Conservation (phyloP, 2,113 vertebrate species). For the Marcusenius ussheri region DNA sequence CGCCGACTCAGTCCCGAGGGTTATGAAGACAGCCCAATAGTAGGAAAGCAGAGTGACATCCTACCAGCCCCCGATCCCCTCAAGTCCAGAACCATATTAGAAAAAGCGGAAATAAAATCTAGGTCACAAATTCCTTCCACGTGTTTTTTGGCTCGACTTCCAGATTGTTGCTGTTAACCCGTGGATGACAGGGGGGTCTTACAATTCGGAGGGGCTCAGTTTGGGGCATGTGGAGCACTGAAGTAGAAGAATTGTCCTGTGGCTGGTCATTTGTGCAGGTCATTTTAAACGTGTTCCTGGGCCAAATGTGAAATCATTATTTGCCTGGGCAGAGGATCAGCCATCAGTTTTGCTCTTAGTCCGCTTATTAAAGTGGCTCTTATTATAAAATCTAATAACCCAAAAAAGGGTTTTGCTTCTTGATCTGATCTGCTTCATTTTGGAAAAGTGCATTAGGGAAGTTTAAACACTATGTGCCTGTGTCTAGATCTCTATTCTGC, state of each 20-base stretch:
- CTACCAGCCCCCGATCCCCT: background rate
- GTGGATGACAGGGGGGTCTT: background rate
- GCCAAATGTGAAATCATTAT: background rate
- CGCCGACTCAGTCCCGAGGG: background rate
- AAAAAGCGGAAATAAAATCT: slow-evolving; percentile 12
- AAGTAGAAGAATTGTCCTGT: background rate
- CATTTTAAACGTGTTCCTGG: too few species aligned
- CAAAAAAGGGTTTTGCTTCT: background rate
- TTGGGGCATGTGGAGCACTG: background rate
- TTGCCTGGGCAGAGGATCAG: background rate
- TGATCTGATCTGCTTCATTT: background rate
- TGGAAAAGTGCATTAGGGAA: background rate
- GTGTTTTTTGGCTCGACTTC: slow-evolving; percentile 10
- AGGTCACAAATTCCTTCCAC: slow-evolving; percentile 21
- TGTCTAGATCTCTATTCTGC: background rate
- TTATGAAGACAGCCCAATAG: background rate
- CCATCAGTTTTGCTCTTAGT: background rate
- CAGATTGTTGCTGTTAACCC: background rate
- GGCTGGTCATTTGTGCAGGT: background rate
- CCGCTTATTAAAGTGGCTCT: background rate
- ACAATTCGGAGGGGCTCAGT: background rate
- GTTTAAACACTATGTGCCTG: background rate
- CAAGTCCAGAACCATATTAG: background rate
- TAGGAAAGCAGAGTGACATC: background rate
- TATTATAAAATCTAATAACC: background rate